Base-by-base conservation (phyloP, 1,140 invertebrate genomes). In the Cyclina sinensis region DNA sequence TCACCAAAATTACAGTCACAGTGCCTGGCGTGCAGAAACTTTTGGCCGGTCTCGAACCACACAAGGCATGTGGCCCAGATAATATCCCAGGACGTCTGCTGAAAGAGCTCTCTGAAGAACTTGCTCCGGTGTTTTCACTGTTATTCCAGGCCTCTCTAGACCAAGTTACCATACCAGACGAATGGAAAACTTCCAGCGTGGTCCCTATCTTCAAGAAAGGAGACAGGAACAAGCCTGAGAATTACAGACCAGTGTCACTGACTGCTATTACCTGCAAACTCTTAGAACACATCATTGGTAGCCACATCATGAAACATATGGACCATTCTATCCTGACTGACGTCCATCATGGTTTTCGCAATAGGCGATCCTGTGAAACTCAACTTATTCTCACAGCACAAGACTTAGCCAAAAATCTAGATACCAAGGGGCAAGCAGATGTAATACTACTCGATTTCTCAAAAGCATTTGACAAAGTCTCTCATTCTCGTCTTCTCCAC, bases 151-250 rank as follows among this genome's bases (percentile, higher is more conserved):
- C 30, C 9, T 90, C 83, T 2, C 37, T 86, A 9, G 21, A 43
- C 37, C 30, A 37, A 18, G 76, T 78, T 24, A 35, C 27, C 24
- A 59, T 89, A 30, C 79, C 89, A 16, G 43, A 46, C 24, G 73
- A 81, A 43, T 89, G 86, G 89, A 88, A 59, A 43, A 0, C 18
- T 21, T 79, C 80, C 11, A 62, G 68, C 35, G 51, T 90, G 27
- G 62, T 80, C 3, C 54, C 80, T 24, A 83, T 86, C 30, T 90
- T 70, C 68, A 91, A 90, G 43, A 90, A 91, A 39, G 89, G 87
- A 35, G 62, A 91, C 27, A 81, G 51, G 43, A 35, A 37, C 32
- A 80, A 78, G 18, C 48, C 43, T 62, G 48, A 12, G 5, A 90
- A 91, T 70, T 90, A 90, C 30, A 30, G 54, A 12, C 78, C 70